Percentiles rank a stretch among this genome's conserved stretches.
Evolutionary conservation across 1,140 invertebrate genomes (phyloP).

Genomic region (Drosophila equinoxialis): DNA sequence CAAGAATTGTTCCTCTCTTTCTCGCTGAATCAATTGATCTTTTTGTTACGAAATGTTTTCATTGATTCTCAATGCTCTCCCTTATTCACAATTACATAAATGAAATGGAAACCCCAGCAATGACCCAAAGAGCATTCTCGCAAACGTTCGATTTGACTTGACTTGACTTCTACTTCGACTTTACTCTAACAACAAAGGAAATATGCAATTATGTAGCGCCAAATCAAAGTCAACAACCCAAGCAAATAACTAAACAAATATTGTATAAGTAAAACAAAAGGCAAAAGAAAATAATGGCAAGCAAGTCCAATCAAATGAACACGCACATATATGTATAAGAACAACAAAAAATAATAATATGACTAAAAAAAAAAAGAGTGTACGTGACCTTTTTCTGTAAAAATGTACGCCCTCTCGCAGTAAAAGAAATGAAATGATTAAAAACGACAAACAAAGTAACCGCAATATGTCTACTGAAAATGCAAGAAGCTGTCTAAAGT

Average conservation of each 20-base stretch:
- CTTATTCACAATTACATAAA: constrained; percentile 1
- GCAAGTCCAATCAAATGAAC: constrained; percentile 35
- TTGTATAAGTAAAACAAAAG: constrained; percentile 36
- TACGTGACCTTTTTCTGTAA: constrained; percentile 24
- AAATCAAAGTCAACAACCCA: constrained; percentile 25
- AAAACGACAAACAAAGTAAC: background rate
- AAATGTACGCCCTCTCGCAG: background rate
- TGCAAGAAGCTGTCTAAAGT: constrained; percentile 1
- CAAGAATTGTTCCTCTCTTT: background rate
- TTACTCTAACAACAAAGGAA: constrained; percentile 14
- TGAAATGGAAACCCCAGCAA: constrained; percentile 14
- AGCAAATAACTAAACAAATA: constrained; percentile 26
- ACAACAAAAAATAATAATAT: constrained; percentile 17
- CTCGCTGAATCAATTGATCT: background rate
- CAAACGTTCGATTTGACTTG: constrained; percentile 7
- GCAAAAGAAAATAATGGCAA: constrained; percentile 28
- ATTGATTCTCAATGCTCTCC: background rate
- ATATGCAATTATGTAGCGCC: constrained; percentile 23
- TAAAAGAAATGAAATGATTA: constrained; percentile 31
- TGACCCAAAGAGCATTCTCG: constrained; percentile 11
- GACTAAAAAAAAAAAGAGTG: background rate
- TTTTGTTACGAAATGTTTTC: constrained; percentile 2
- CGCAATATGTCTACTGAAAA: background rate
- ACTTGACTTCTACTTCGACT: constrained; percentile 1
- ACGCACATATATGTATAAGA: constrained; percentile 14